These are phyloP conservation scores for Ceratina calcarata DNA, from an alignment of 1,140 invertebrate species.

Conservation along the genomic window DNA sequence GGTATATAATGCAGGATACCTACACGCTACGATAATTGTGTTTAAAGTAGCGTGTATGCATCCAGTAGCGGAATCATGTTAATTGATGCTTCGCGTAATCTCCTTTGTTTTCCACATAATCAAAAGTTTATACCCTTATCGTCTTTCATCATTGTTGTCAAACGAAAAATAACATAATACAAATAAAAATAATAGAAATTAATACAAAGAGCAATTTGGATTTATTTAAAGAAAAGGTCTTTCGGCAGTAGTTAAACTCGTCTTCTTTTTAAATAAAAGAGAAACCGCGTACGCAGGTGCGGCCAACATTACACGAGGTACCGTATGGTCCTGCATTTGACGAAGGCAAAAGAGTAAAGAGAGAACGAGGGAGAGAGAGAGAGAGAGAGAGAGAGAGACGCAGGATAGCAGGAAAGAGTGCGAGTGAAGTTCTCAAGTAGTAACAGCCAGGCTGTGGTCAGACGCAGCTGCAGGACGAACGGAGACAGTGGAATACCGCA, in stretches of 20 bases:
- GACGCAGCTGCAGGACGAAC: slow-evolving; percentile 29
- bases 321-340: background rate
- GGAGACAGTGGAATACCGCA: slow-evolving; percentile 36
- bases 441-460: slow-evolving; percentile 54
- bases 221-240: background rate
- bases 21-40: background rate
- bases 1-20: background rate
- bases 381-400: background rate
- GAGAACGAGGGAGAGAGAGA: background rate
- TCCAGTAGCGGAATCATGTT: background rate
- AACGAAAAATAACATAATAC: background rate
- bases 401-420: background rate
- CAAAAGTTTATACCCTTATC: background rate
- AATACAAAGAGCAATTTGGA: background rate
- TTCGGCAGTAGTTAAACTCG: background rate
- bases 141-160: background rate
- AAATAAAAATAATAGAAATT: no score
- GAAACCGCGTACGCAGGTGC: background rate
- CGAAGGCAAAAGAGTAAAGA: background rate
- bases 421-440: slow-evolving; percentile 55
- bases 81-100: slow-evolving; percentile 6
- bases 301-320: background rate
- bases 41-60: background rate
- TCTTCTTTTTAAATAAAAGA: background rate
- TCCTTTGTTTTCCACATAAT: background rate